A percentile compares a stretch with the other conserved stretches of the same genome.
These are phyloP conservation scores for Tenthredo distinguenda DNA, from an alignment of 2,888 invertebrate species.

Conservation along the genomic window DNA sequence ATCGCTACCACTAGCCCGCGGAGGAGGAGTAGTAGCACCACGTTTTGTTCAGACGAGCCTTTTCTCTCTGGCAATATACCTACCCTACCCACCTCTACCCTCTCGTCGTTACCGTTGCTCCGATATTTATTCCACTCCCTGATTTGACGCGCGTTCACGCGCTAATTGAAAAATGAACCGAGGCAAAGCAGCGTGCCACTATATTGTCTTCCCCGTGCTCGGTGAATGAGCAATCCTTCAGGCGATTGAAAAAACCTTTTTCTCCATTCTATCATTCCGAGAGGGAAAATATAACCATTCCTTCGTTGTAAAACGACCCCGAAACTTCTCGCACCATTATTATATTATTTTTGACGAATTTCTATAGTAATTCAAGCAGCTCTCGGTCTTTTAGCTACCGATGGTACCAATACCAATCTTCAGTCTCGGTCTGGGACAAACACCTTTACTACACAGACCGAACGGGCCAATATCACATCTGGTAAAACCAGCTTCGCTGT, in stretches of 20 bases:
- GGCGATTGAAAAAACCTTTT: neutral
- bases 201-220: neutral
- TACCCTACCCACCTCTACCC: neutral
- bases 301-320: neutral
- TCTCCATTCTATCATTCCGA: neutral
- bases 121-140: constrained; percentile 60
- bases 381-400: constrained; percentile 67
- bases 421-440: constrained; percentile 72
- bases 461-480: constrained; percentile 69
- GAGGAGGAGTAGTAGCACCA: constrained; percentile 53
- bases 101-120: constrained; percentile 50
- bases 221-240: constrained; percentile 33
- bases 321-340: neutral
- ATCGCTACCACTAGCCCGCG: neutral
- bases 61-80: constrained; percentile 47
- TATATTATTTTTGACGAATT: neutral
- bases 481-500: constrained; percentile 80
- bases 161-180: constrained; percentile 64
- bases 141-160: constrained; percentile 57
- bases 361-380: constrained; percentile 48
- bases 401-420: constrained; percentile 72
- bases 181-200: neutral
- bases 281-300: neutral
- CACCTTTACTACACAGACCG: constrained; percentile 62
- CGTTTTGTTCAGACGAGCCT: constrained; percentile 59